Evolutionary conservation across 2,888 invertebrate species (phyloP).

Genomic region (Drosophila robusta): DNA sequence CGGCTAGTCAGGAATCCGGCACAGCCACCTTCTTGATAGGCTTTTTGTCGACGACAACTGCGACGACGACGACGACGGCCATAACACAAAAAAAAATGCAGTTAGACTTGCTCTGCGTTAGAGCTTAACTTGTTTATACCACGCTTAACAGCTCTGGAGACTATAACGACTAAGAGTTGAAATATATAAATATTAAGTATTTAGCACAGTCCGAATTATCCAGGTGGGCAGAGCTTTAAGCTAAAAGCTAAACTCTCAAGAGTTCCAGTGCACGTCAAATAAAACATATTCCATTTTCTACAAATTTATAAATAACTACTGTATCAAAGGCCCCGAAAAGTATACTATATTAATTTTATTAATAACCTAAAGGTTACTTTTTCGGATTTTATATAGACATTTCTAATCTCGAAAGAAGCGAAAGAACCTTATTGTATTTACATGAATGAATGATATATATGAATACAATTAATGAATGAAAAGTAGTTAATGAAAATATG

Average conservation of each 20-base stretch:
- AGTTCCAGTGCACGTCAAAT: too few species aligned
- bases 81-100: constrained; percentile 31
- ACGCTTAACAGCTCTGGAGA: constrained; percentile 6
- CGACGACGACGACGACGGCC: constrained; percentile 19
- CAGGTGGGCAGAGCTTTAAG: too few species aligned
- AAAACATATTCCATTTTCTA: too few species aligned
- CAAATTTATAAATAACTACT: neutral
- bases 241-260: too few species aligned
- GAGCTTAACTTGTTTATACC: constrained; percentile 26
- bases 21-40: constrained; percentile 66
- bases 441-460: too few species aligned
- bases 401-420: too few species aligned
- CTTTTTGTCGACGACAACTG: constrained; percentile 52
- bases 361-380: too few species aligned
- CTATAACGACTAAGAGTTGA: neutral
- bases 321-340: constrained; percentile 3
- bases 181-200: neutral
- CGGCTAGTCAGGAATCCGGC: constrained; percentile 40
- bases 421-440: too few species aligned
- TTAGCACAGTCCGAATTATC: neutral
- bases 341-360: constrained; percentile 15
- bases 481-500: too few species aligned
- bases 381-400: too few species aligned
- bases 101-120: neutral
- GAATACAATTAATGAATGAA: too few species aligned